Conservation (phyloP, 2,888 invertebrate genomes). For the Ochlodes sylvanus region DNA sequence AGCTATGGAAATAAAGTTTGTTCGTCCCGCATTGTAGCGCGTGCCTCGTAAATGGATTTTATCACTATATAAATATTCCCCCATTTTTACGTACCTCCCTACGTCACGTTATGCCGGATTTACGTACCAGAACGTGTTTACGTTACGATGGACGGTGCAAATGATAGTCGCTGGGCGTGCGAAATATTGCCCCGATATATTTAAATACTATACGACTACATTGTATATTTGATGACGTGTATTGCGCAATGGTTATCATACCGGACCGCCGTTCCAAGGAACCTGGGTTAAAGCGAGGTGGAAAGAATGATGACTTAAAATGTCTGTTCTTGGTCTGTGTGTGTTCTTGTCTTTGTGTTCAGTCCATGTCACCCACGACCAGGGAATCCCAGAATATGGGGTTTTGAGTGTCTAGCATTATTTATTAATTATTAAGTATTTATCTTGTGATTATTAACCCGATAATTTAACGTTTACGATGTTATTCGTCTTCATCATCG, state of each 20-base stretch:
- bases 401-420: too few relatives aligned
- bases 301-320: too few relatives aligned
- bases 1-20: slow-evolving; percentile 83
- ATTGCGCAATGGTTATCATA: too few relatives aligned
- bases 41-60: slow-evolving; percentile 79
- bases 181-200: not conserved
- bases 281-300: too few relatives aligned
- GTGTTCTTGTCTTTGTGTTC: too few relatives aligned
- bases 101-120: slow-evolving; percentile 55
- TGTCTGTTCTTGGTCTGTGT: too few relatives aligned
- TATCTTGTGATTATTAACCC: not conserved
- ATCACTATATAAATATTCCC: slow-evolving; percentile 80
- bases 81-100: slow-evolving; percentile 58
- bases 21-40: slow-evolving; percentile 74
- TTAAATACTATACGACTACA: not conserved
- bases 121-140: slow-evolving; percentile 41
- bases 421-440: too few relatives aligned
- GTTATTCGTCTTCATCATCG: too few relatives aligned
- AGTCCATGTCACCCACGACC: too few relatives aligned
- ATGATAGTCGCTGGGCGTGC: slow-evolving; percentile 4
- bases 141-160: slow-evolving; percentile 33
- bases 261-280: too few relatives aligned
- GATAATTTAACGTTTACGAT: not conserved
- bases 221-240: too few relatives aligned
- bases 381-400: too few relatives aligned